A percentile compares a stretch with the other conserved stretches of the same genome.
phyloP scores from a whole-genome alignment of 2,113 vertebrate species.

The Delphinus delphis region DNA sequence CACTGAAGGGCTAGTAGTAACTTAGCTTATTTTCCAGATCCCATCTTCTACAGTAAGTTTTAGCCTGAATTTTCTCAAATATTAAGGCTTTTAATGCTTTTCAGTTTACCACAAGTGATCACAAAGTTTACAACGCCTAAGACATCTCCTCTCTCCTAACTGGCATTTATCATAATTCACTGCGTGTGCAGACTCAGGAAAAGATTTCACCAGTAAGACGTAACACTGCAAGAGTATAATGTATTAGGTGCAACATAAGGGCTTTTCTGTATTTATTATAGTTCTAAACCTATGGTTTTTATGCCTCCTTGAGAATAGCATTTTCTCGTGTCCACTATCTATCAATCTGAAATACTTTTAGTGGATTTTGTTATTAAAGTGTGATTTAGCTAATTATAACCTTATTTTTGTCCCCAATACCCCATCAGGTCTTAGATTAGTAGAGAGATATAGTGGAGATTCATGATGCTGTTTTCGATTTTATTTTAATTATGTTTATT shows the following conservation, averaged over 20 bases:
- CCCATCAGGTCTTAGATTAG: not conserved
- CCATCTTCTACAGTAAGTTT: not conserved
- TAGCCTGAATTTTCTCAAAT: not conserved
- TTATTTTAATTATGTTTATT: not conserved
- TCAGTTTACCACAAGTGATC: not conserved
- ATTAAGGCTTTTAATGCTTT: not conserved
- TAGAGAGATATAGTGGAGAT: not conserved
- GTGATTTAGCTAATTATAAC: not conserved
- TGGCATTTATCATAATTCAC: not conserved
- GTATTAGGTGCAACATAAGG: not conserved
- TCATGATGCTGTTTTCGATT: not conserved
- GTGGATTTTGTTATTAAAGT: not conserved
- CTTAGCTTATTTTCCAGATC: not conserved
- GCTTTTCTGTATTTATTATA: not conserved
- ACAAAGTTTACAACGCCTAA: not conserved
- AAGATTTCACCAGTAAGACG: not conserved
- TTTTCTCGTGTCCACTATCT: not conserved
- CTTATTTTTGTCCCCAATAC: not conserved
- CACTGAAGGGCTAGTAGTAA: fast-evolving
- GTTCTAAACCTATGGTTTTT: not conserved
- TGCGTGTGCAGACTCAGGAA: not conserved
- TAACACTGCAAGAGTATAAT: not conserved
- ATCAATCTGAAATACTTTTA: not conserved
- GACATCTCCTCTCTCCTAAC: not conserved
- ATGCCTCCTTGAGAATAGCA: not conserved